These are phyloP conservation scores for Neolamprologus falcicula DNA, from an alignment of 2,113 vertebrate species.

Conservation along the genomic window DNA sequence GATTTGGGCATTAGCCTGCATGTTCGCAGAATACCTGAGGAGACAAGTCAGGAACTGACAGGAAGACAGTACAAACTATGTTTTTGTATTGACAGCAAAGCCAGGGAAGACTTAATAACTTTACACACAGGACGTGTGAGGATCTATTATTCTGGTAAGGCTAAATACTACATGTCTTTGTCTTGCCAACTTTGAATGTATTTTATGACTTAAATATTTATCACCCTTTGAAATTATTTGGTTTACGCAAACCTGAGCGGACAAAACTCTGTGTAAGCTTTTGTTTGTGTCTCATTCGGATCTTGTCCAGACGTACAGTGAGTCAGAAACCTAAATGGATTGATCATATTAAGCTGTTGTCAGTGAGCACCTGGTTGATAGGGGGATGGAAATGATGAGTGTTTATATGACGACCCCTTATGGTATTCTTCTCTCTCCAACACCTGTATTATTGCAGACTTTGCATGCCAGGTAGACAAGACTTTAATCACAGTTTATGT, in stretches of 20 bases:
- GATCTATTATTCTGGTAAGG: conserved; percentile 35
- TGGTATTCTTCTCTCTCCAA: background rate
- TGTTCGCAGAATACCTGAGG: conserved; percentile 62
- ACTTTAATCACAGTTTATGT: conserved; percentile 39
- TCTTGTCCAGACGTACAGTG: conserved; percentile 19
- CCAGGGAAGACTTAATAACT: conserved; percentile 6
- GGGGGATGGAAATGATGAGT: conserved; percentile 6
- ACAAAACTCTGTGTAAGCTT: background rate
- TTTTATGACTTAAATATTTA: background rate
- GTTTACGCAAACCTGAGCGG: background rate
- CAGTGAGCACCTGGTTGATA: conserved; percentile 42
- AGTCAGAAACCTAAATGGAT: conserved; percentile 24
- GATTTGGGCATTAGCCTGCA: conserved; percentile 36
- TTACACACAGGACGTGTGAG: background rate
- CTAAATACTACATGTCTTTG: background rate
- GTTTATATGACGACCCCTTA: conserved; percentile 2
- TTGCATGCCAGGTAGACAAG: background rate
- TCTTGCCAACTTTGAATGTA: background rate
- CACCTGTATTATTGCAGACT: conserved; percentile 41
- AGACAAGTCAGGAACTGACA: conserved; percentile 63
- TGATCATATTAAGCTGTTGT: conserved; percentile 19
- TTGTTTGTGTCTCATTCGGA: background rate
- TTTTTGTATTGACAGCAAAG: conserved; percentile 6
- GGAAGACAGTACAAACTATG: conserved; percentile 10
- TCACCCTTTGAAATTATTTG: background rate